Conservation (phyloP, 1,140 invertebrate genomes). For the Bactericera cockerelli region DNA sequence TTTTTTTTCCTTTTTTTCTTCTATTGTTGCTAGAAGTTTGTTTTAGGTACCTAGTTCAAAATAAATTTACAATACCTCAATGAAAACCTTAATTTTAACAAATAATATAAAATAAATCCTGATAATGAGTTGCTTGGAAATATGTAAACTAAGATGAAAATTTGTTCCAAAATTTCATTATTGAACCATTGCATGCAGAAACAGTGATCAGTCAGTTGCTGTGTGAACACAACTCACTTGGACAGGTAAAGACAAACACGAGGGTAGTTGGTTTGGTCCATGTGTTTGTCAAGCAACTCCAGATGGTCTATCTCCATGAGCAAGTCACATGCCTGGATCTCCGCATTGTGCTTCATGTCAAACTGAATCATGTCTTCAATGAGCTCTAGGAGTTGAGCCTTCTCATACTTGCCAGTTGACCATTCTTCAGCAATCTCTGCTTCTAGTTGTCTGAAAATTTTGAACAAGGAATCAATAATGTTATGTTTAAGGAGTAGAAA, state of each 20-base stretch:
- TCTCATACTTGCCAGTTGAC: constrained; percentile 33
- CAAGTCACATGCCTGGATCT: constrained; percentile 97
- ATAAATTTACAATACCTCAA: background rate
- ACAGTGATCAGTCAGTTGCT: too few species aligned
- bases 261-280: constrained; percentile 82
- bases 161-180: too few species aligned
- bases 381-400: constrained; percentile 47
- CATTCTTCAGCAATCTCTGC: constrained; percentile 91
- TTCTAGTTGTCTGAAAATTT: constrained; percentile 62
- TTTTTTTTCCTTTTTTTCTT: too few species aligned
- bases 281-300: constrained; percentile 76
- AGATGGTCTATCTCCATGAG: constrained; percentile 95
- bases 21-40: background rate
- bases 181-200: too few species aligned
- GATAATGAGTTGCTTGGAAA: too few species aligned
- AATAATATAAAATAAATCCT: too few species aligned
- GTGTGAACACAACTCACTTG: too few species aligned
- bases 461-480: constrained; percentile 1
- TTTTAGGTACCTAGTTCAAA: too few species aligned
- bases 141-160: too few species aligned
- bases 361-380: constrained; percentile 87
- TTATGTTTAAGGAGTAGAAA: background rate
- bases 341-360: constrained; percentile 97
- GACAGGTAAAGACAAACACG: constrained; percentile 91
- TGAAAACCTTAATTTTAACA: too few species aligned